Percentiles rank a stretch among this genome's conserved stretches.
Conservation (phyloP, 1,140 invertebrate species). For the Pomacea maculata region DNA sequence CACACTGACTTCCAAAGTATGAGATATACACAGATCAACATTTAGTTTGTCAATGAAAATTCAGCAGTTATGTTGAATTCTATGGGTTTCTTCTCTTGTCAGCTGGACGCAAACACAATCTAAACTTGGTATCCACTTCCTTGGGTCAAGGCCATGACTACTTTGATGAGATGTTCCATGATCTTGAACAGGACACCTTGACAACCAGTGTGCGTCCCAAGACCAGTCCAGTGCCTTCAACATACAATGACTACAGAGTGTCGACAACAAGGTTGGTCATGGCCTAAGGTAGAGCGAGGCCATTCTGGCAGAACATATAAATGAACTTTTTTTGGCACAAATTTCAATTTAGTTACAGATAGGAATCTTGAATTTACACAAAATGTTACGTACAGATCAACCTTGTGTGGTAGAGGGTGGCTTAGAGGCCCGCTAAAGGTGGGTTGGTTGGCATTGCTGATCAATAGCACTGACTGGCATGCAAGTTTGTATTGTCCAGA, state of each 20-base stretch:
- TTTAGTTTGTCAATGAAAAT: too few relatives aligned
- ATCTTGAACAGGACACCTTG: slow-evolving; percentile 72
- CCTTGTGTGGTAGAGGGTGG: too few relatives aligned
- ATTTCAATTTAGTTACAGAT: background rate
- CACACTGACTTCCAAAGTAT: too few relatives aligned
- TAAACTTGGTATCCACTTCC: slow-evolving; percentile 41
- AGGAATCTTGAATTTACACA: too few relatives aligned
- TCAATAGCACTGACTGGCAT: too few relatives aligned
- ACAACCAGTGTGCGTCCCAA: slow-evolving; percentile 44
- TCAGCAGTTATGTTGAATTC: too few relatives aligned
- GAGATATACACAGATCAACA: too few relatives aligned
- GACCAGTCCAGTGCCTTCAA: slow-evolving; percentile 42
- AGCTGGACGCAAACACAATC: slow-evolving; percentile 12
- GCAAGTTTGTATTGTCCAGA: too few relatives aligned
- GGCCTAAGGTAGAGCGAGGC: background rate
- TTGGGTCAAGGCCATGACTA: slow-evolving; percentile 72
- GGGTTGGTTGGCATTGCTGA: too few relatives aligned
- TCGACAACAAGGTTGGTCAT: slow-evolving; percentile 52
- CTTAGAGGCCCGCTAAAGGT: too few relatives aligned
- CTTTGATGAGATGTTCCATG: slow-evolving; percentile 80
- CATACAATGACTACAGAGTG: slow-evolving; percentile 54
- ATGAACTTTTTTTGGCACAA: background rate
- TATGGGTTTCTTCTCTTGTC: background rate
- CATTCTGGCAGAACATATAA: background rate
- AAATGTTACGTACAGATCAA: too few relatives aligned